These are phyloP conservation scores for Cephus runcator DNA, from an alignment of 2,888 invertebrate genomes.

Conservation along the genomic window DNA sequence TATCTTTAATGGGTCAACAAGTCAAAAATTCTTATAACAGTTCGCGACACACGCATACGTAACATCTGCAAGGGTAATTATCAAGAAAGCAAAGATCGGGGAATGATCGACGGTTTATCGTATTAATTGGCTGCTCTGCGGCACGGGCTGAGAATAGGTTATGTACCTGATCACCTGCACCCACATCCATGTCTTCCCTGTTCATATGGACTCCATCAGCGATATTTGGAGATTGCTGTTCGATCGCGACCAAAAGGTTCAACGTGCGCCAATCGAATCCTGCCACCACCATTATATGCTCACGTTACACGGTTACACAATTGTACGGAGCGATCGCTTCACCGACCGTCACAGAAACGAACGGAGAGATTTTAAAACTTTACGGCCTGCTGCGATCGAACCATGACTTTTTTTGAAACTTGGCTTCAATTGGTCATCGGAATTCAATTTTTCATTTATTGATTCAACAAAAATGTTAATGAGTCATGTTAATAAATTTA, in stretches of 20 bases:
- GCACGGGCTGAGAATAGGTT: conserved; percentile 60
- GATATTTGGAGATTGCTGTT: conserved; percentile 96
- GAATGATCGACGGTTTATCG: conserved; percentile 2
- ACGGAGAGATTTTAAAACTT: not conserved
- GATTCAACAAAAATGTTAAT: not conserved
- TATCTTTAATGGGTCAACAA: not conserved
- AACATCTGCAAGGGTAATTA: conserved; percentile 7
- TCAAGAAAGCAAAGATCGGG: conserved; percentile 10
- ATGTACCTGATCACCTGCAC: conserved; percentile 97
- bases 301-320: conserved; percentile 44
- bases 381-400: not conserved
- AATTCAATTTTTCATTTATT: not conserved
- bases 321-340: not conserved
- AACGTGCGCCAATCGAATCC: conserved; percentile 99
- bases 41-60: not conserved
- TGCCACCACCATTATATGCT: conserved; percentile 67
- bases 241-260: conserved; percentile 98
- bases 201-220: conserved; percentile 93
- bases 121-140: conserved; percentile 59
- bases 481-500: not conserved
- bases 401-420: not conserved
- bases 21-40: not conserved
- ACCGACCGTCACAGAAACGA: not conserved
- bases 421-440: not conserved
- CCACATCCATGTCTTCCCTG: conserved; percentile 89